Evolutionary conservation across 2,888 invertebrate genomes (phyloP).

Genomic region (Phengaris arion): DNA sequence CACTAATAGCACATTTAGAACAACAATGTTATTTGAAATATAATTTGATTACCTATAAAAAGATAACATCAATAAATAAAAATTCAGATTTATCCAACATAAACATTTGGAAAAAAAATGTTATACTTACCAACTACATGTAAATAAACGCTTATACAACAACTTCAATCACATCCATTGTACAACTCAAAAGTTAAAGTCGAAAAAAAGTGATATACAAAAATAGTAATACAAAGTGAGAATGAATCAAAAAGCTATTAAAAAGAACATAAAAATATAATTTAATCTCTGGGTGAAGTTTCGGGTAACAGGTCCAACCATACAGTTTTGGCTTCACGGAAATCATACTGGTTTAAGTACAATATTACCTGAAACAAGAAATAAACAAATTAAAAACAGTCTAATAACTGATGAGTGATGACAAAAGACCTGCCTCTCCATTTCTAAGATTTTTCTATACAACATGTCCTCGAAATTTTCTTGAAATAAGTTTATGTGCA

Average conservation of each 20-base stretch:
- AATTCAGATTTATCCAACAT: background rate
- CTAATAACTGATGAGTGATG: too few relatives aligned
- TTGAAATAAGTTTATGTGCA: too few relatives aligned
- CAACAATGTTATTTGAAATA: slow-evolving; percentile 2
- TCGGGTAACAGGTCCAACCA: slow-evolving; percentile 87
- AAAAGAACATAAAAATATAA: background rate
- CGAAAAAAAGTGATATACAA: slow-evolving; percentile 20
- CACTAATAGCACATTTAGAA: background rate
- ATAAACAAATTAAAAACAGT: background rate
- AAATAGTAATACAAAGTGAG: slow-evolving; percentile 31
- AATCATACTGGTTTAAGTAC: slow-evolving; percentile 82
- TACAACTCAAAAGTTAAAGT: background rate
- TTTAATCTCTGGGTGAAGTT: slow-evolving; percentile 61
- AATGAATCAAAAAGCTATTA: slow-evolving; percentile 24
- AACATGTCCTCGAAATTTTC: too few relatives aligned
- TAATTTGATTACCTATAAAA: slow-evolving; percentile 15
- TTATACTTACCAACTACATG: background rate
- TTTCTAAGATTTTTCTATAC: too few relatives aligned
- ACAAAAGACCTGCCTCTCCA: too few relatives aligned
- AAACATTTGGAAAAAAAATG: background rate
- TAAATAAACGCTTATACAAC: background rate
- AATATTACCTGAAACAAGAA: slow-evolving; percentile 77
- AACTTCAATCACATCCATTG: background rate
- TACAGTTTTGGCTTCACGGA: slow-evolving; percentile 83
- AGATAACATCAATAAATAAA: slow-evolving; percentile 24